Evolutionary conservation across 2,797 vertebrate genomes (phyloP).

Genomic region (Poeciliopsis turneri): DNA sequence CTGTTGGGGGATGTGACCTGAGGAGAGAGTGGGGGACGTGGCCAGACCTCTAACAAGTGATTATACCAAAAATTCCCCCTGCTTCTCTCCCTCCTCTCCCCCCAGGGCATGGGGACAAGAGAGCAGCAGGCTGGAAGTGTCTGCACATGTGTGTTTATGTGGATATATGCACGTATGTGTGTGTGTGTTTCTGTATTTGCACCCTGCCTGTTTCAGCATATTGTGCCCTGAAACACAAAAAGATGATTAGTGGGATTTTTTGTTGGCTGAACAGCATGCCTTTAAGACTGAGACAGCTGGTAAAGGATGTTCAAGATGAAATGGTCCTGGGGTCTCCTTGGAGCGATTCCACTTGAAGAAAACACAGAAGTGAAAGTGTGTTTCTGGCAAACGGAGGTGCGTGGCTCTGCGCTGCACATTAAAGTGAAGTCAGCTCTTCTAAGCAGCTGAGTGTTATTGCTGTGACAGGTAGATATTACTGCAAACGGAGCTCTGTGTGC

Average conservation of each 20-base stretch:
- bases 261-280: conserved; percentile 80
- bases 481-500: conserved; percentile 31
- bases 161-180: conserved; percentile 28
- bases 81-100: conserved; percentile 51
- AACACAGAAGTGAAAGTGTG: conserved; percentile 62
- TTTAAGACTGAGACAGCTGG: conserved; percentile 84
- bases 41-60: conserved; percentile 83
- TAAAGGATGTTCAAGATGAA: conserved; percentile 80
- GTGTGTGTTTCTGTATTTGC: conserved; percentile 50
- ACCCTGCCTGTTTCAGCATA: conserved; percentile 82
- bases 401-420: conserved; percentile 50
- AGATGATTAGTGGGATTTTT: conserved; percentile 85
- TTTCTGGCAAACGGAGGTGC: conserved; percentile 41
- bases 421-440: conserved; percentile 45
- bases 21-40: conserved; percentile 47
- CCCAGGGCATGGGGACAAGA: conserved; percentile 80
- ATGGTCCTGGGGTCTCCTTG: conserved; percentile 76
- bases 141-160: conserved; percentile 57
- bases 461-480: conserved; percentile 46
- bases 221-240: conserved; percentile 85
- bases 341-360: conserved; percentile 75
- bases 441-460: conserved; percentile 30
- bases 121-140: conserved; percentile 76
- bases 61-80: conserved; percentile 72
- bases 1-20: conserved; percentile 45